Evolutionary conservation across 1,140 invertebrate species (phyloP).

Genomic region (Trachymyrmex septentrionalis): DNA sequence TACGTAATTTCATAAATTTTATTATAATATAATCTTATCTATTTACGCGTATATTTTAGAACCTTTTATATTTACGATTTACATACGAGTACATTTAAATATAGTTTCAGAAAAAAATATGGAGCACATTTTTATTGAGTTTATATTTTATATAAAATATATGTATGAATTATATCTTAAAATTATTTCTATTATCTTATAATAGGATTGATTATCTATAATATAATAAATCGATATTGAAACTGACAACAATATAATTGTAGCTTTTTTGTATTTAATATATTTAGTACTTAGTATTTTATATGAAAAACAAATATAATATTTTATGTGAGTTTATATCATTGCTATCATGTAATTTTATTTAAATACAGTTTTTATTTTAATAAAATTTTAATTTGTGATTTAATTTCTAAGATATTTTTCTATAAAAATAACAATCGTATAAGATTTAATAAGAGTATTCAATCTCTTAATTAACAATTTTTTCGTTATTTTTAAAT

Average conservation of each 20-base stretch:
- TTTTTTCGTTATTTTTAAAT: neutral
- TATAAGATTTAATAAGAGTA: neutral
- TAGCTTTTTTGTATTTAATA: neutral
- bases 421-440: neutral
- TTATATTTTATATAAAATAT: neutral
- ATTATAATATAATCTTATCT: neutral
- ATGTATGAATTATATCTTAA: neutral
- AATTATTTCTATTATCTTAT: constrained; percentile 23
- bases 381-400: neutral
- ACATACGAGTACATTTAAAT: neutral
- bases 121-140: neutral
- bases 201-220: neutral
- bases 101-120: neutral
- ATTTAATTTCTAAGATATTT: neutral
- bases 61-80: neutral
- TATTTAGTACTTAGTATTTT: neutral
- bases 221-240: neutral
- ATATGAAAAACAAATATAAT: neutral
- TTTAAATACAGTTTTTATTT: constrained; percentile 1
- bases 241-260: neutral
- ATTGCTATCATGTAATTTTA: neutral
- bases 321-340: neutral
- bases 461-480: neutral
- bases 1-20: neutral
- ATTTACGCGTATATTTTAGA: constrained; percentile 30